phyloP scores from a whole-genome alignment of 37 sponge, comb jelly and placozoan genomes.

The Oscarella lobularis region DNA sequence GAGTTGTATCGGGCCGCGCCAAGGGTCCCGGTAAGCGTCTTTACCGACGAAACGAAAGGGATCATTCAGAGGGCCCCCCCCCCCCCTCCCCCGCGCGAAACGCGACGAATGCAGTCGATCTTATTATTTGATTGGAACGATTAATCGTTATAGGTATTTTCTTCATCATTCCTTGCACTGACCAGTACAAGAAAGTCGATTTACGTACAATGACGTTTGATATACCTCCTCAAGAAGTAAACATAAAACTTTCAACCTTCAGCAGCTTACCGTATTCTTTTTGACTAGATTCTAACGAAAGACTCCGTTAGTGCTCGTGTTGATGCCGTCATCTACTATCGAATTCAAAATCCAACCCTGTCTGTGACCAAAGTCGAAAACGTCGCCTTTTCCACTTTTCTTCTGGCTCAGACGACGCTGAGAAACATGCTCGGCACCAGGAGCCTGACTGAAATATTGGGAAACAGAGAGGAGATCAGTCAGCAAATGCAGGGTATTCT shows the following conservation, averaged over 20 bases:
- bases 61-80: too few relatives aligned
- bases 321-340: conserved; percentile 87
- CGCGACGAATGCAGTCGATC: too few relatives aligned
- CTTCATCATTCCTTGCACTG: conserved; percentile 77
- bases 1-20: conserved; percentile 56
- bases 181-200: conserved; percentile 52
- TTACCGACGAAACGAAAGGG: too few relatives aligned
- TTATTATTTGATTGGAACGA: too few relatives aligned
- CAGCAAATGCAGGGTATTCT: conserved; percentile 40
- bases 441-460: conserved; percentile 72
- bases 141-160: conserved; percentile 51
- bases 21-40: conserved; percentile 56
- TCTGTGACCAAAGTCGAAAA: conserved; percentile 59
- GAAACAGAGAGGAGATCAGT: conserved; percentile 57
- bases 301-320: conserved; percentile 90
- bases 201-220: conserved; percentile 70
- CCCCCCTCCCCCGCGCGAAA: too few relatives aligned
- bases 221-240: conserved; percentile 84
- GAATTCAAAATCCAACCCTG: conserved; percentile 54
- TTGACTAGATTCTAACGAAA: conserved; percentile 78
- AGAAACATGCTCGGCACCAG: conserved; percentile 83
- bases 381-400: conserved; percentile 55
- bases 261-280: too few relatives aligned
- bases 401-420: conserved; percentile 91
- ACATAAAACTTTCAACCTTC: too few relatives aligned